Conservation (phyloP, 2,888 invertebrate species). For the Apamea crenata region DNA sequence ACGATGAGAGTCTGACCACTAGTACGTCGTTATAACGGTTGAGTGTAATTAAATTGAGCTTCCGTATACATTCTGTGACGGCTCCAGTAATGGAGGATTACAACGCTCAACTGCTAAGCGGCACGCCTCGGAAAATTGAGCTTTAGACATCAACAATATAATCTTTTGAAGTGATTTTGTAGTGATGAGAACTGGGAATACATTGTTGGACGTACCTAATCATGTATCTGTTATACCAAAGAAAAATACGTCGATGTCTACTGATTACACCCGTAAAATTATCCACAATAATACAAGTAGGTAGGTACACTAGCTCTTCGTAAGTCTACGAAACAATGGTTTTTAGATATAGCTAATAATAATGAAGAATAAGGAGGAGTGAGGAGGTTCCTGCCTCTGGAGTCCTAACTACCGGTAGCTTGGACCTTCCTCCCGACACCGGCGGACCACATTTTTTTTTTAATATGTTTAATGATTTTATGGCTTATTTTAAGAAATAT, state of each 20-base stretch:
- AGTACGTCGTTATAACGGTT: constrained; percentile 85
- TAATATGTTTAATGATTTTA: too few relatives aligned
- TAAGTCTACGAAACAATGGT: not conserved
- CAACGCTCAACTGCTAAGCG: constrained; percentile 50
- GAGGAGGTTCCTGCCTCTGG: not conserved
- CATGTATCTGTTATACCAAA: not conserved
- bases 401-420: not conserved
- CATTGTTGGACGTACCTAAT: not conserved
- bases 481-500: too few relatives aligned
- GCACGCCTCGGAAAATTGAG: constrained; percentile 71
- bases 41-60: constrained; percentile 88
- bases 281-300: too few relatives aligned
- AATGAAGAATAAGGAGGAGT: not conserved
- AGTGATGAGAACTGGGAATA: constrained; percentile 18
- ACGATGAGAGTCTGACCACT: constrained; percentile 80
- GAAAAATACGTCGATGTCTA: not conserved
- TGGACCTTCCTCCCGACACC: not conserved
- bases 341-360: not conserved
- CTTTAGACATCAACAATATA: constrained; percentile 69
- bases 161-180: constrained; percentile 58
- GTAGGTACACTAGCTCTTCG: too few relatives aligned
- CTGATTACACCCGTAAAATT: not conserved
- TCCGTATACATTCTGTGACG: constrained; percentile 79
- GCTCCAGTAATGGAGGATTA: constrained; percentile 67
- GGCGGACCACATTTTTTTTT: not conserved